A percentile compares a stretch with the other conserved stretches of the same genome.
phyloP scores from a whole-genome alignment of 2,888 invertebrate genomes.

The Seladonia tumulorum region DNA sequence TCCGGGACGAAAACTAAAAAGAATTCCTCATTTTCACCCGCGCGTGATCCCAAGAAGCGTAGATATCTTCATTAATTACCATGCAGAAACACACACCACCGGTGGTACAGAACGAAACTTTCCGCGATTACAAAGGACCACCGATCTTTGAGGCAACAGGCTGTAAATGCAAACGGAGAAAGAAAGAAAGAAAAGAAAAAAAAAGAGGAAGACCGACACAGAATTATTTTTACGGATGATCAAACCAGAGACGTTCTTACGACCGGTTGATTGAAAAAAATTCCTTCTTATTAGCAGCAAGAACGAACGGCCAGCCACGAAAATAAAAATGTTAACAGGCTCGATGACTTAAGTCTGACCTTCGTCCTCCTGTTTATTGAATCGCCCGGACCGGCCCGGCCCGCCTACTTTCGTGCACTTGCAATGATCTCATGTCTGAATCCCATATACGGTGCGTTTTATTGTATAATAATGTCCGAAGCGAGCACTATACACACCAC shows the following conservation, averaged over 20 bases:
- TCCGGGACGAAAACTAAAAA: background rate
- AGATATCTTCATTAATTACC: constrained; percentile 39
- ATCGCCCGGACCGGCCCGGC: constrained; percentile 40
- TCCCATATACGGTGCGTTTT: constrained; percentile 68
- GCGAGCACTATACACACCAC: background rate
- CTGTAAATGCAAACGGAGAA: background rate
- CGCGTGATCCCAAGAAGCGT: background rate
- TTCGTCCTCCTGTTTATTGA: constrained; percentile 70
- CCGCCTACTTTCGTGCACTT: constrained; percentile 74
- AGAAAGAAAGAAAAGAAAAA: background rate
- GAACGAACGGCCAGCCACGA: constrained; percentile 20
- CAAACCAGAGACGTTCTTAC: background rate
- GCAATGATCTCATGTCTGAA: constrained; percentile 80
- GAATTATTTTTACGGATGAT: constrained; percentile 31
- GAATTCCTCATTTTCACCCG: background rate
- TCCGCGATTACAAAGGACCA: background rate
- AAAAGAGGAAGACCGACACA: background rate
- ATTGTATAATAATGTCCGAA: constrained; percentile 42
- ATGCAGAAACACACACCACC: background rate
- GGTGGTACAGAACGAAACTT: too few relatives aligned
- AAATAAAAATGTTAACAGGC: constrained; percentile 64
- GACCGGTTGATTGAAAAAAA: constrained; percentile 24
- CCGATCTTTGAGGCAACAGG: background rate
- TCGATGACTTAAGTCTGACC: constrained; percentile 75
- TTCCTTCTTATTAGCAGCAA: constrained; percentile 19